Base-by-base conservation (phyloP, 2,113 vertebrate species). In the Morone saxatilis region DNA sequence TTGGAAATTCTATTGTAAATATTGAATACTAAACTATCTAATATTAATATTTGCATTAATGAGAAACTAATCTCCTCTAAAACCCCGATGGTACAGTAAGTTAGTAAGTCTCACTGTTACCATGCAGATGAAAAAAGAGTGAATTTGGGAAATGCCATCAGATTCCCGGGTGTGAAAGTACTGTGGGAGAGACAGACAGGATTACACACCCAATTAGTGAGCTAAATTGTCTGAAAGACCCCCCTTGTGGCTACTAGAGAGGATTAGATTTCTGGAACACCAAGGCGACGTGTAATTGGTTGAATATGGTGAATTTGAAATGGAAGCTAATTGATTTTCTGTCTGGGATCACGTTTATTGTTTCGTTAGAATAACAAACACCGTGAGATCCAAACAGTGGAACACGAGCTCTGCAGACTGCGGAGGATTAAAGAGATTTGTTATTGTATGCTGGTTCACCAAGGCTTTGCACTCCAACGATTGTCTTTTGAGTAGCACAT, bases 191-290 rank as follows among this genome's bases (percentile, higher is more conserved):
- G 78, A 82, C 60, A 71, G 87, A 78, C 73, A 19, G 84, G 90
- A 92, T 94, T 91, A 90, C 83, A 85, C 76, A 75, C 65, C 59
- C 71, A 88, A 87, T 93, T 88, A 88, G 72, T 45, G 68, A 45
- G 45, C 54, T 87, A 61, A 89, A 81, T 70, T 1, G 17, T 54
- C 68, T 74, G 66, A 84, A 92, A 88, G 79, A 63, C 50, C 3
- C 17, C 56, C 31, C 38, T 25, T 67, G 76, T 67, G 71, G 78
- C 59, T 48, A 6, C 60, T 63, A 25, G 45, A 78, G n/a, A 40
- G 79, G 83, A 88, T 90, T 91, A 83, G 62, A 78, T 63, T 72
- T 60, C 61, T 57, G 9, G 16, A 74, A 41, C 40, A 13, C 38
- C 25, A 12, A 41, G 61, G 63, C 78, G 75, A 80, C 69, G 38